Evolutionary conservation across 2,113 vertebrate genomes (phyloP), one percentile per base, ranked within the genome.

Genomic region (Calcarius ornatus): DNA sequence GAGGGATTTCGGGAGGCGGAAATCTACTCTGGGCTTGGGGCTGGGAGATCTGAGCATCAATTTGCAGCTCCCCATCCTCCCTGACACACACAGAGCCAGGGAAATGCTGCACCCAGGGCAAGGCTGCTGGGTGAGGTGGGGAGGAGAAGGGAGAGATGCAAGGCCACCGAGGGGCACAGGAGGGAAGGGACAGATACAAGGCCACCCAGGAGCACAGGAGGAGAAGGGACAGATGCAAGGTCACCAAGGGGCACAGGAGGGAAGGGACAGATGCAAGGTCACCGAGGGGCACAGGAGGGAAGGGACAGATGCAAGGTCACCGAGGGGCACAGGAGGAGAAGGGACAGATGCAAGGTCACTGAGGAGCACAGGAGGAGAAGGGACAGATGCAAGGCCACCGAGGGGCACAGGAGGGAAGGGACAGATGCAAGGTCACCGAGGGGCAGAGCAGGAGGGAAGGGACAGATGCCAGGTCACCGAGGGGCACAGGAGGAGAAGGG

Each of bases 221-320:
- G 28, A 18, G 59, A 82, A 80, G 66, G 78, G 69, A 88, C 2
- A 1, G 69, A 76, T 8, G 77, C 95, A 95, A 96, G 96, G 93
- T 97, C 81, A 92, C 12, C 1, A 0, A 69, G 37, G 13, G 24
- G 68, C 54, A 68, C 70, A 37, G 57, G 51, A 71, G 35, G 28
- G 59, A 82, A 80, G 66, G 78, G 69, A 88, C 2, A 1, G 69
- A 76, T 8, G 77, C 95, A 95, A 96, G 96, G 93, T 97, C 81
- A 92, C 12, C 1, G 0, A 69, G 37, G 13, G 24, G 68, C 54
- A 68, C 70, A 37, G 57, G 51, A 71, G 35, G 28, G 59, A 82
- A 80, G 66, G 78, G 69, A 88, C 2, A 1, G 69, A 76, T 8
- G 77, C 95, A 95, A 96, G 96, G 93, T 97, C 81, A 92, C 12